Percentiles rank a stretch among this genome's conserved stretches.
Conservation (phyloP, 2,113 vertebrate species). For the Scomber colias region DNA sequence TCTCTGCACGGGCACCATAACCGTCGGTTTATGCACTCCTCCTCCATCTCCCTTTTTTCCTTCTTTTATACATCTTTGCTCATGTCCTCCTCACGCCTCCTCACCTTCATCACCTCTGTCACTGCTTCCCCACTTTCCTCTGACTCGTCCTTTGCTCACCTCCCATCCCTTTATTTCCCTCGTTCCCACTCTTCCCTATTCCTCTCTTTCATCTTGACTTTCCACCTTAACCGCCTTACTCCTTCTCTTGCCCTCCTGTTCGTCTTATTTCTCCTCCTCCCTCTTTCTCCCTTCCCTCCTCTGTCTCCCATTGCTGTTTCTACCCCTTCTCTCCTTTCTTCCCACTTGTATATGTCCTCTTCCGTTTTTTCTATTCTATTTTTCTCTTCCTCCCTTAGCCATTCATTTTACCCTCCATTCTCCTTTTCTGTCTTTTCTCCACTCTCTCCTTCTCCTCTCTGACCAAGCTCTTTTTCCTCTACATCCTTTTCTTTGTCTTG, state of each 20-base stretch:
- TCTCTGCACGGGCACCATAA: slow-evolving; percentile 89
- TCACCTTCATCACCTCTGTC: slow-evolving; percentile 65
- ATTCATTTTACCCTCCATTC: slow-evolving; percentile 88
- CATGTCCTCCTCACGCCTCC: not conserved
- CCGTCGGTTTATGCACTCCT: slow-evolving; percentile 84
- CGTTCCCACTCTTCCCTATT: slow-evolving; percentile 72
- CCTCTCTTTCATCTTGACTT: slow-evolving; percentile 47
- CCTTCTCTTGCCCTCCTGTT: slow-evolving; percentile 51
- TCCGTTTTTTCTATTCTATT: slow-evolving; percentile 49
- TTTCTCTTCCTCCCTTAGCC: slow-evolving; percentile 81
- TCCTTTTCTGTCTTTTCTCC: slow-evolving; percentile 90
- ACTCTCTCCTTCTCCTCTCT: slow-evolving; percentile 88
- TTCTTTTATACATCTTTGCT: slow-evolving; percentile 53
- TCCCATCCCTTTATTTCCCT: slow-evolving; percentile 65
- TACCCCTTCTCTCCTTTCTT: slow-evolving; percentile 75
- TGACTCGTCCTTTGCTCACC: slow-evolving; percentile 49
- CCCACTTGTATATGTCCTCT: slow-evolving; percentile 67
- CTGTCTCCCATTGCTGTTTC: slow-evolving; percentile 16
- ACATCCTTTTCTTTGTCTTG: slow-evolving; percentile 94
- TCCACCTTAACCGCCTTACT: slow-evolving; percentile 80
- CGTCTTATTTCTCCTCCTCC: slow-evolving; percentile 26
- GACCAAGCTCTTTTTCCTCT: slow-evolving; percentile 91
- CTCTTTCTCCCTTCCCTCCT: slow-evolving; percentile 6
- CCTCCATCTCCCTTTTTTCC: slow-evolving; percentile 64
- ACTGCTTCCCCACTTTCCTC: slow-evolving; percentile 67